A percentile compares a stretch with the other conserved stretches of the same genome.
phyloP scores from a whole-genome alignment of 2,797 vertebrate species.

The Mormyrus proboscirostris region DNA sequence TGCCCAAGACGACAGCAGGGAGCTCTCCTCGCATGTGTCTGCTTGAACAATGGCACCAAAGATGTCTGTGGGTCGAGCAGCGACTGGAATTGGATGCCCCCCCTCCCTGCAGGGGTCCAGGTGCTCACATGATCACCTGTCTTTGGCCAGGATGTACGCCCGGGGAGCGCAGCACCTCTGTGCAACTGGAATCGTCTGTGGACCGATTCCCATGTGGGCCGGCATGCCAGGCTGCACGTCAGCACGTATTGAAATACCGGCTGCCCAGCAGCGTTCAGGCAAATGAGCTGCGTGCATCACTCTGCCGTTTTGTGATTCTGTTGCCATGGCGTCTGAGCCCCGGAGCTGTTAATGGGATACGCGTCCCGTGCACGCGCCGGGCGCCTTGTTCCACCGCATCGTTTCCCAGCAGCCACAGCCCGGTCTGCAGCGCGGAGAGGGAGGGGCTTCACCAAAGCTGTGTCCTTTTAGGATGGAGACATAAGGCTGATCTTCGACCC shows the following conservation, averaged over 20 bases:
- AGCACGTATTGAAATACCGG: not conserved
- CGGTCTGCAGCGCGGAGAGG: not conserved
- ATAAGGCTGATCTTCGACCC: not conserved
- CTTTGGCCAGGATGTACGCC: not conserved
- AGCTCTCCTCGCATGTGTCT: not conserved
- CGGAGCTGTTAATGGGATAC: not conserved
- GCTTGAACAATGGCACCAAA: not conserved
- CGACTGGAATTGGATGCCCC: not conserved
- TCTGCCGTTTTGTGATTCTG: not conserved
- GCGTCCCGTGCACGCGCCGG: not conserved
- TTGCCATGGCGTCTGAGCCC: conserved; percentile 6
- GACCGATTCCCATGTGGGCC: not conserved
- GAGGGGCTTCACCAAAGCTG: not conserved
- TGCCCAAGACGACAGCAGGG: not conserved
- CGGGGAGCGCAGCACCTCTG: not conserved
- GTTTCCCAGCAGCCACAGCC: not conserved
- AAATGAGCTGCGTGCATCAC: not conserved
- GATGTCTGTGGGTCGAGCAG: not conserved
- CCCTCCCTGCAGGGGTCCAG: not conserved
- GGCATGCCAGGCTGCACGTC: not conserved
- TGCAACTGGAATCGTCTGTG: not conserved
- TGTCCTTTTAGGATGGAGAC: not conserved
- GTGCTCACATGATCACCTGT: not conserved
- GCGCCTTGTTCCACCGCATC: not conserved
- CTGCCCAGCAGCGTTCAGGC: not conserved